These are phyloP conservation scores for Typhlichthys eigenmanni DNA, from an alignment of 2,797 vertebrate species.

Conservation along the genomic window DNA sequence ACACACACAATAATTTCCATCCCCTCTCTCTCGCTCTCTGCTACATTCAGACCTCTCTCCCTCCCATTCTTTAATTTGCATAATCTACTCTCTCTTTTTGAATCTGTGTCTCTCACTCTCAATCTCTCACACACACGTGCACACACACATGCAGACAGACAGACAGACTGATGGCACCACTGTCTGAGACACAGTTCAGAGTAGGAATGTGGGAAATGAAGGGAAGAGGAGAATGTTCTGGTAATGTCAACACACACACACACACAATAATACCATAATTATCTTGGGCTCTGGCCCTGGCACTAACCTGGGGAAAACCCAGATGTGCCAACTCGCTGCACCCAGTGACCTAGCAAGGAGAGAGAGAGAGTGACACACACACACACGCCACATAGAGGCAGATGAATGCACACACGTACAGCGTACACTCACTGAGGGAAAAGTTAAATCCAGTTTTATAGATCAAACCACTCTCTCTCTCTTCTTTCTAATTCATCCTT, in stretches of 20 bases:
- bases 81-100: constrained; percentile 62
- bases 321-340: constrained; percentile 71
- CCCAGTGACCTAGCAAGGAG: constrained; percentile 59
- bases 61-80: constrained; percentile 60
- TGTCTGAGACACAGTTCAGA: constrained; percentile 64
- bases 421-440: constrained; percentile 33
- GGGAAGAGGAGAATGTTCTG: constrained; percentile 64
- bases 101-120: constrained; percentile 24
- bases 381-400: constrained; percentile 26
- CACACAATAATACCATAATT: constrained; percentile 69
- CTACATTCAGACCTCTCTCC: constrained; percentile 42
- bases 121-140: constrained; percentile 1
- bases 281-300: constrained; percentile 69
- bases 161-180: constrained; percentile 71
- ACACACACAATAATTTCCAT: constrained; percentile 53
- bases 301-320: constrained; percentile 72
- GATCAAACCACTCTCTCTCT: constrained; percentile 31
- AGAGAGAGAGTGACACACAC: not conserved
- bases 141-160: constrained; percentile 3
- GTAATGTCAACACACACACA: constrained; percentile 62
- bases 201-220: constrained; percentile 62
- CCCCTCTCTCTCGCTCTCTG: constrained; percentile 33
- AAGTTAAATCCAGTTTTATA: constrained; percentile 37
- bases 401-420: constrained; percentile 14
- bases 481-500: constrained; percentile 30